phyloP scores from a whole-genome alignment of 2,113 vertebrate genomes.

The Rhadina sibilatrix region DNA sequence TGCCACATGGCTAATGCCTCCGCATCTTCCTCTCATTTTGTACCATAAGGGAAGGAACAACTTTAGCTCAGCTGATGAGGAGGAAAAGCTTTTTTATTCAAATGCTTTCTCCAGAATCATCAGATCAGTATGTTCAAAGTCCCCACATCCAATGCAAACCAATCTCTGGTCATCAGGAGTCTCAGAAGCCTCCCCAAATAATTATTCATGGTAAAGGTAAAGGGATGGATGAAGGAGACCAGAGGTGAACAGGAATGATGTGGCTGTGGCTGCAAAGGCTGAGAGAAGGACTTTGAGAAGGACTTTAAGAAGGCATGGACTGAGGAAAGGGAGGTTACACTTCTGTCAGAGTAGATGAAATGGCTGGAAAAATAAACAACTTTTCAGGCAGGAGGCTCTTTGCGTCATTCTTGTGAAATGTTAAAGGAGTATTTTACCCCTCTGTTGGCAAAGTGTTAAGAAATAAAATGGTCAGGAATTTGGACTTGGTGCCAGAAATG shows the following conservation, averaged over 20 bases:
- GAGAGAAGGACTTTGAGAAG: neutral
- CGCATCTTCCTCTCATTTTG: neutral
- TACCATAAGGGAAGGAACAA: neutral
- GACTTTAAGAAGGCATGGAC: neutral
- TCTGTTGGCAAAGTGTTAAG: neutral
- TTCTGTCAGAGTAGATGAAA: neutral
- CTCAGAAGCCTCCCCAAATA: neutral
- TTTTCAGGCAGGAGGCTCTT: neutral
- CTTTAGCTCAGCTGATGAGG: neutral
- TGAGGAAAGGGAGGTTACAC: neutral
- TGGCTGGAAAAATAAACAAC: neutral
- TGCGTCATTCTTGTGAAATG: neutral
- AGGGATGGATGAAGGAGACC: neutral
- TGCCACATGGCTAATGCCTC: constrained; percentile 1
- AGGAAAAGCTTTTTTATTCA: neutral
- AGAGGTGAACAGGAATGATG: neutral
- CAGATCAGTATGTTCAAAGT: neutral
- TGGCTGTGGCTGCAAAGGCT: neutral
- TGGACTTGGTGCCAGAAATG: neutral
- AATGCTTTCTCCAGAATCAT: neutral
- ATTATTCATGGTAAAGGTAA: neutral
- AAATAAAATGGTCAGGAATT: neutral
- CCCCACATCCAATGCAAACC: neutral
- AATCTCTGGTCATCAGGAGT: neutral
- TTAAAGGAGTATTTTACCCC: neutral